Conservation (phyloP, 2,797 vertebrate species). For the Lates japonicus region DNA sequence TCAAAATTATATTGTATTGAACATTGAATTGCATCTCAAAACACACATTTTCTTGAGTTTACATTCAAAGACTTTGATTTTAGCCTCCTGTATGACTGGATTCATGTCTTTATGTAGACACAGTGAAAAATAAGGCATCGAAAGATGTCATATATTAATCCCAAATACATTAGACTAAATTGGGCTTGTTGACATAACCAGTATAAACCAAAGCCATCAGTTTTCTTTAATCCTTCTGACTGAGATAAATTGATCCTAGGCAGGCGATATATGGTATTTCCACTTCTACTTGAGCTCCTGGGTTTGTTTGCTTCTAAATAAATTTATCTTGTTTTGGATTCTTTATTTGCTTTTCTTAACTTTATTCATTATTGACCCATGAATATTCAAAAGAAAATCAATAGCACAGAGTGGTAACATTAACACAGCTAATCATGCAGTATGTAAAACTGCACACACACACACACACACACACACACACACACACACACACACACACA, state of each 20-base stretch:
- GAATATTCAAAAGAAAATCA: neutral
- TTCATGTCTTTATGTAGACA: neutral
- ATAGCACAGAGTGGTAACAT: neutral
- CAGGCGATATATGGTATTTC: neutral
- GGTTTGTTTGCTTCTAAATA: neutral
- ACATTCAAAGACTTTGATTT: neutral
- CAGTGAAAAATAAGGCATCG: neutral
- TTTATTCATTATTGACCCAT: neutral
- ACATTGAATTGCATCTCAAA: neutral
- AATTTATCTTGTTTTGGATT: neutral
- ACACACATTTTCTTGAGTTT: neutral
- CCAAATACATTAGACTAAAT: neutral
- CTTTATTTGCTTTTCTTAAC: neutral
- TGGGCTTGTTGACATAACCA: neutral
- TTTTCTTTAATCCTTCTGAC: neutral
- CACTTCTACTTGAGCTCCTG: neutral
- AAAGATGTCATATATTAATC: neutral
- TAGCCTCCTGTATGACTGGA: neutral
- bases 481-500: constrained; percentile 10
- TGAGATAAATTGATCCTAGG: neutral
- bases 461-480: constrained; percentile 1
- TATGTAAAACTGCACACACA: too few species aligned
- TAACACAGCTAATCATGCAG: too few species aligned
- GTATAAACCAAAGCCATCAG: neutral
- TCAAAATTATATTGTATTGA: neutral